Conservation (phyloP, 2,888 invertebrate genomes). For the Agriopis leucophaearia region DNA sequence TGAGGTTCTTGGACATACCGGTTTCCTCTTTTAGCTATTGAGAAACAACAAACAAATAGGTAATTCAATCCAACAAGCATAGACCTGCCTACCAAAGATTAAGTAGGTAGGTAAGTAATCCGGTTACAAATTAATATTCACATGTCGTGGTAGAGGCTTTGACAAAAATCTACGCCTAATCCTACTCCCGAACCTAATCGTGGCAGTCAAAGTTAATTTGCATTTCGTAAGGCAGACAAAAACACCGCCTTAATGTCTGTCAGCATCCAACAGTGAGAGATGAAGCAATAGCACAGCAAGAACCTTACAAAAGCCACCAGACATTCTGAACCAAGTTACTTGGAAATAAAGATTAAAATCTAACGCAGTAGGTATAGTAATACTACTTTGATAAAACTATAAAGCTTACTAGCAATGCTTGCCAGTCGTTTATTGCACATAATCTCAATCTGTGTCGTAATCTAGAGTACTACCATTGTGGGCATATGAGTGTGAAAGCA, state of each 20-base stretch:
- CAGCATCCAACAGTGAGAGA: slow-evolving; percentile 40
- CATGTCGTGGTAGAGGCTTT: not conserved
- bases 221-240: slow-evolving; percentile 43
- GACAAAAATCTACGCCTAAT: slow-evolving; percentile 1
- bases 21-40: too few species aligned
- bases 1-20: too few species aligned
- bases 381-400: not conserved
- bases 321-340: slow-evolving; percentile 2
- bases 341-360: slow-evolving; percentile 11
- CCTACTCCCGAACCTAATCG: slow-evolving; percentile 4
- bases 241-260: slow-evolving; percentile 39
- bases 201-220: slow-evolving; percentile 29
- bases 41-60: too few species aligned
- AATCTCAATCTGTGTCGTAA: slow-evolving; percentile 30
- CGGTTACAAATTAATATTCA: not conserved
- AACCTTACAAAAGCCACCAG: not conserved
- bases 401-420: not conserved
- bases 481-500: slow-evolving; percentile 30
- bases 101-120: too few species aligned
- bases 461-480: slow-evolving; percentile 19
- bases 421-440: slow-evolving; percentile 24
- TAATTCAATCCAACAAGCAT: too few species aligned
- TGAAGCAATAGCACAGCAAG: slow-evolving; percentile 27
- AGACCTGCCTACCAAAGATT: not conserved
- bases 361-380: slow-evolving; percentile 1